phyloP scores from a whole-genome alignment of 2,888 invertebrate genomes.

The Brachyopa scutellaris region DNA sequence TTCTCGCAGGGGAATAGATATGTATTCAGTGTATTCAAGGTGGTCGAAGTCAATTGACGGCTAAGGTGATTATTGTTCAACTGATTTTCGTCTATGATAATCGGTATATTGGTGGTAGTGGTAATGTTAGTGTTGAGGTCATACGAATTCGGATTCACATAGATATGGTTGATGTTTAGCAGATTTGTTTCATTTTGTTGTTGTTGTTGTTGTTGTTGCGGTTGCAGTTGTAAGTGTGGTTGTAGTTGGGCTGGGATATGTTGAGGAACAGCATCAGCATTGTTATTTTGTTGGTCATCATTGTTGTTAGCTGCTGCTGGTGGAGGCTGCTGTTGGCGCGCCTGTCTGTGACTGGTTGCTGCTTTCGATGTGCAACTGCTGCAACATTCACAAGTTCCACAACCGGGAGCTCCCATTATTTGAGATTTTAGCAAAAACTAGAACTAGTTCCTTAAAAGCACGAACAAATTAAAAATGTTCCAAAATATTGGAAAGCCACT shows the following conservation, averaged over 20 bases:
- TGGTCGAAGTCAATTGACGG: conserved; percentile 78
- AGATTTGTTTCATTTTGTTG: conserved; percentile 72
- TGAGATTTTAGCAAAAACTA: conserved; percentile 13
- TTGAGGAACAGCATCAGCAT: conserved; percentile 60
- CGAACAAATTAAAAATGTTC: conserved; percentile 49
- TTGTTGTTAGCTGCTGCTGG: conserved; percentile 18
- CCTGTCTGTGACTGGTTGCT: conserved; percentile 68
- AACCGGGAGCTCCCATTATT: conserved; percentile 76
- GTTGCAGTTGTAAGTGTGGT: conserved; percentile 58
- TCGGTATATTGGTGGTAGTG: conserved; percentile 73
- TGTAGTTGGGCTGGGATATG: conserved; percentile 70
- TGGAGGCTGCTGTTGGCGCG: conserved; percentile 70
- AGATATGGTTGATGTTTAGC: conserved; percentile 80
- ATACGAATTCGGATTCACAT: conserved; percentile 80
- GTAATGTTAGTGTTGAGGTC: conserved; percentile 79
- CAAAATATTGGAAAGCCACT: conserved; percentile 71
- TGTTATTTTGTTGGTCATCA: conserved; percentile 67
- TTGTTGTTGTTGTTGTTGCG: conserved; percentile 64
- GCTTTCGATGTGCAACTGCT: conserved; percentile 74
- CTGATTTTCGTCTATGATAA: conserved; percentile 74
- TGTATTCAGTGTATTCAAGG: conserved; percentile 80
- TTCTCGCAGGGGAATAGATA: conserved; percentile 80
- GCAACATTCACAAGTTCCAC: conserved; percentile 76
- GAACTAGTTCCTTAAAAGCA: conserved; percentile 35
- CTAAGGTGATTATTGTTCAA: conserved; percentile 75